Conservation (phyloP, 2,113 vertebrate species). For the Osmerus eperlanus region DNA sequence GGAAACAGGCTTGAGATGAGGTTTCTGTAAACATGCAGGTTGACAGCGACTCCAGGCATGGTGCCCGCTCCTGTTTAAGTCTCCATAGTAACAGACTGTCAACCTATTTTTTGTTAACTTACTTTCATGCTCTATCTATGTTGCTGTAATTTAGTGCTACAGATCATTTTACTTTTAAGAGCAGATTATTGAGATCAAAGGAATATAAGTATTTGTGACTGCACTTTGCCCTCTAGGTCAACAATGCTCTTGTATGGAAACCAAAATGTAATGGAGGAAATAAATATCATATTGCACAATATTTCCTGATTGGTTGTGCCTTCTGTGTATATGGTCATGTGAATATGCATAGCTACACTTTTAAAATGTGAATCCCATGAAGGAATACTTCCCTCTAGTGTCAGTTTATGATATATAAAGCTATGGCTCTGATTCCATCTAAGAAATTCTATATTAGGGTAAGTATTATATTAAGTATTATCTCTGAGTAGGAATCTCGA, state of each 20-base stretch:
- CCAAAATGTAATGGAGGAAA: slow-evolving; percentile 85
- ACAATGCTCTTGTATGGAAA: slow-evolving; percentile 84
- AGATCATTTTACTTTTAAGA: slow-evolving; percentile 75
- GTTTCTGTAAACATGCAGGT: slow-evolving; percentile 1
- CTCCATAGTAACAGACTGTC: slow-evolving; percentile 63
- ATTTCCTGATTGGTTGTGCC: slow-evolving; percentile 7
- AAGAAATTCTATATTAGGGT: no score
- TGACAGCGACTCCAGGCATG: slow-evolving; percentile 43
- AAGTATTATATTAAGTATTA: no score
- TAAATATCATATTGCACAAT: slow-evolving; percentile 85
- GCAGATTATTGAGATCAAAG: slow-evolving; percentile 56
- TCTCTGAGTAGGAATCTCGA: no score
- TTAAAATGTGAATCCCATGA: no score
- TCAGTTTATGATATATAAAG: no score
- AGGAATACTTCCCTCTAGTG: no score
- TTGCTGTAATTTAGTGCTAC: slow-evolving; percentile 86
- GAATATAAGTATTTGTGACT: slow-evolving; percentile 78
- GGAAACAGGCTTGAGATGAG: not conserved
- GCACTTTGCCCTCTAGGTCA: slow-evolving; percentile 76
- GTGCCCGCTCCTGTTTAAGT: slow-evolving; percentile 29
- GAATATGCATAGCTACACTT: no score
- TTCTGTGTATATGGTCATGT: not conserved
- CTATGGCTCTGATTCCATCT: no score
- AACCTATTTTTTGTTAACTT: slow-evolving; percentile 74
- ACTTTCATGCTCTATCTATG: slow-evolving; percentile 78